Evolutionary conservation across 2,888 invertebrate genomes (phyloP), one percentile per base, ranked within the genome.

Genomic region (Tholera decimalis): DNA sequence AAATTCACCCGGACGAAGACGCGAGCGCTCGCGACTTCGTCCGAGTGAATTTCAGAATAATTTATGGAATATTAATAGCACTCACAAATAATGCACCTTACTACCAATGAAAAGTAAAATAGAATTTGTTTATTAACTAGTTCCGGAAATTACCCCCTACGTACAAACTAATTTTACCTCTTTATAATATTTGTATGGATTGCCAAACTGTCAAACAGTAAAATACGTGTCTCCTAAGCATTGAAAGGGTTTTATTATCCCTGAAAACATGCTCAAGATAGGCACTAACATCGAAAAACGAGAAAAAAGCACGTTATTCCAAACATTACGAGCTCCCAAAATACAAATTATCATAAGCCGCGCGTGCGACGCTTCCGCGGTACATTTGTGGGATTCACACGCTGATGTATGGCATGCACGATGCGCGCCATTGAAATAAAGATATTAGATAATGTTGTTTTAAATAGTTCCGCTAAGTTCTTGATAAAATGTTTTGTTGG

Each of bases 361-460:
- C 51, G 62, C 80, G 53, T 62, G 66, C 60, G 57, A 39, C 50
- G 80, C 73, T 79, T 80, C 78, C 78, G 76, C 64, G 74, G 78
- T 68, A 68, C 80, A 68, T 79, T 77, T 77, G 71, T 73, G 78
- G 78, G 78, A 76, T 80, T 67, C 72, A 72, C 68, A 57, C 46
- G 39, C 47, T 81, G 77, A 81, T 77, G 73, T 80, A 81, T 66
- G 60, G 44, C 60, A 43, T 61, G 66, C 72, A 68, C 68, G 70
- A 79, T 59, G 62, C 70, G 70, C 51, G 59, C 71, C 78, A 74
- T 76, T 79, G 76, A 79, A 75, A 86, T 87, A 85, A 85, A 86
- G 80, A 83, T 81, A 85, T 85, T 85, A 86, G 80, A 86, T 84
- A 82, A 85, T 85, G 75, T 78, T 53, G 60, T 75, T 79, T 75